Conservation (phyloP, 2,888 invertebrate genomes). For the Eurytoma californica region DNA sequence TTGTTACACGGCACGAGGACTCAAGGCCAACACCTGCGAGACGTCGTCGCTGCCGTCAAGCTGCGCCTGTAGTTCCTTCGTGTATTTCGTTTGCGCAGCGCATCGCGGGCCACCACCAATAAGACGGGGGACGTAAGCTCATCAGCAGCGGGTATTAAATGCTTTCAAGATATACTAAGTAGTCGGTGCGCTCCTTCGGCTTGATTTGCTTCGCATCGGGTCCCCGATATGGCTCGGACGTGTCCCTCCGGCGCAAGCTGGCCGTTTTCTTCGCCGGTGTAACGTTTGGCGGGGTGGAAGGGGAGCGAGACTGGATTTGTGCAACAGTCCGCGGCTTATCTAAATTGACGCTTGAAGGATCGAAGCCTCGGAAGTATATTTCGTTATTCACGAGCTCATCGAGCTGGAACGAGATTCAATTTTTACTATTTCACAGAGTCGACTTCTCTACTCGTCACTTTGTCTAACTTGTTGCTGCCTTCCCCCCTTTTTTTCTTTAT, state of each 20-base stretch:
- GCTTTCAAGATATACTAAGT: constrained; percentile 18
- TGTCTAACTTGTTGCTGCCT: constrained; percentile 22
- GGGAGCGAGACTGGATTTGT: constrained; percentile 48
- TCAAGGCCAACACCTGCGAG: constrained; percentile 55
- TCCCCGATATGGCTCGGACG: not conserved
- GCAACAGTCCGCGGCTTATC: constrained; percentile 53
- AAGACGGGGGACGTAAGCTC: not conserved
- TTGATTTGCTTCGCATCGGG: constrained; percentile 41
- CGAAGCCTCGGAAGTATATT: constrained; percentile 38
- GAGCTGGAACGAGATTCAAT: constrained; percentile 47
- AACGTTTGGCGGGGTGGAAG: not conserved
- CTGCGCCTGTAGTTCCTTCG: too few species aligned
- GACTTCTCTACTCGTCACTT: constrained; percentile 55
- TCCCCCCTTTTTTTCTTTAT: constrained; percentile 31
- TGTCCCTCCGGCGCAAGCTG: not conserved
- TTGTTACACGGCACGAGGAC: constrained; percentile 26
- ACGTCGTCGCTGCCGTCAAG: constrained; percentile 11
- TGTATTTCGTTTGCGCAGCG: not conserved
- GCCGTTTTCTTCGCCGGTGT: constrained; percentile 14
- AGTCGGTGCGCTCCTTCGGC: not conserved
- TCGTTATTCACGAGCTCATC: constrained; percentile 40
- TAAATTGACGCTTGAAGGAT: constrained; percentile 55
- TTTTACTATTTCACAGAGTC: constrained; percentile 51
- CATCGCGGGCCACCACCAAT: not conserved
- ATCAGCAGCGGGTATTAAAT: constrained; percentile 20